phyloP scores from a whole-genome alignment of 2,113 vertebrate genomes.

The Pongo abelii region DNA sequence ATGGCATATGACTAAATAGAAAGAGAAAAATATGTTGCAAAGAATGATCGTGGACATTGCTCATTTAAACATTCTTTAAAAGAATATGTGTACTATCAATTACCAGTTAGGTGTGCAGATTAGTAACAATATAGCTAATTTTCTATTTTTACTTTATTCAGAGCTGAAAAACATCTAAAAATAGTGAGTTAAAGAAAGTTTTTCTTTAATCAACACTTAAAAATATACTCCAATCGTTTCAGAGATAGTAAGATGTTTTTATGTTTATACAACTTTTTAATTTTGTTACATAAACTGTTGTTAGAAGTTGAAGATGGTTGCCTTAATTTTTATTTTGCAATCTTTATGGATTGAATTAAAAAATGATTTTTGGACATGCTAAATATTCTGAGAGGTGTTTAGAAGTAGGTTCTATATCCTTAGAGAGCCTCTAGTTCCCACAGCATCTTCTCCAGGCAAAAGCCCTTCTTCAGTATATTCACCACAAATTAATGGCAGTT shows the following conservation, averaged over 20 bases:
- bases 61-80: neutral
- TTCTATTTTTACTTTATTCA: slow-evolving; percentile 8
- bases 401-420: neutral
- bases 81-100: neutral
- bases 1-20: neutral
- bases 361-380: neutral
- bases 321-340: slow-evolving; percentile 38
- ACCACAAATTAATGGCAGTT: neutral
- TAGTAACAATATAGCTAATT: neutral
- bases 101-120: neutral
- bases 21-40: neutral
- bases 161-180: neutral
- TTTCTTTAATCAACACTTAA: neutral
- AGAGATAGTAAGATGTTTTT: neutral
- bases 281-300: neutral
- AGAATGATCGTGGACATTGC: neutral
- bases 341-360: neutral
- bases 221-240: neutral
- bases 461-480: neutral
- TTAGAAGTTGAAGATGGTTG: neutral
- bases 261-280: neutral
- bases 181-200: neutral
- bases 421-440: neutral
- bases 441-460: neutral
- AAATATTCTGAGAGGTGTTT: slow-evolving; percentile 3